Percentiles rank a stretch among this genome's conserved stretches.
These are phyloP conservation scores for Diploscapter pachys DNA, from an alignment of 1,140 invertebrate genomes.

Conservation along the genomic window DNA sequence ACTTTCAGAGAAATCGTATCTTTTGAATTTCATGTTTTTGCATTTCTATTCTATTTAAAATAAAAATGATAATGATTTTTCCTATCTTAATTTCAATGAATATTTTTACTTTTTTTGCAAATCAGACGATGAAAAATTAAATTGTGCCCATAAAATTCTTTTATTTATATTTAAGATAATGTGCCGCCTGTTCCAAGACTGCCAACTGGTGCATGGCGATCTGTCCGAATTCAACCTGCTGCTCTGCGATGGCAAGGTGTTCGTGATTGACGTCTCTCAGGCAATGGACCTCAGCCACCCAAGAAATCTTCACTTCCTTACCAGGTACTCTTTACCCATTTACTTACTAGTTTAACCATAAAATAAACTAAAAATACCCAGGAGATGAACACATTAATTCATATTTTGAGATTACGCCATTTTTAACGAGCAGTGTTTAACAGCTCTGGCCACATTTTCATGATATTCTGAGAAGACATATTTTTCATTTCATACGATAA, in stretches of 20 bases:
- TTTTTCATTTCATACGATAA: too few relatives aligned
- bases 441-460: too few relatives aligned
- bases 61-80: too few relatives aligned
- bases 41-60: too few relatives aligned
- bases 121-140: constrained; percentile 16
- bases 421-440: too few relatives aligned
- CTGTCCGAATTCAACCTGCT: constrained; percentile 86
- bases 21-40: too few relatives aligned
- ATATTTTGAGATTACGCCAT: not conserved
- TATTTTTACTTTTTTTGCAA: not conserved
- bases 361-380: not conserved
- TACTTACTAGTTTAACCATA: constrained; percentile 4
- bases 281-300: constrained; percentile 79
- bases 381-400: not conserved
- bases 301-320: constrained; percentile 74
- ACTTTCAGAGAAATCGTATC: too few relatives aligned
- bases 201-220: constrained; percentile 82
- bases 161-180: constrained; percentile 64
- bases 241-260: constrained; percentile 73
- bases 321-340: constrained; percentile 13
- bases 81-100: not conserved
- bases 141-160: not conserved
- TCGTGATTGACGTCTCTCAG: constrained; percentile 88
- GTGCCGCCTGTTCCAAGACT: constrained; percentile 73
- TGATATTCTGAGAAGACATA: too few relatives aligned